These are phyloP conservation scores for Acanthosoma haemorrhoidale DNA, from an alignment of 2,888 invertebrate genomes.

Conservation along the genomic window DNA sequence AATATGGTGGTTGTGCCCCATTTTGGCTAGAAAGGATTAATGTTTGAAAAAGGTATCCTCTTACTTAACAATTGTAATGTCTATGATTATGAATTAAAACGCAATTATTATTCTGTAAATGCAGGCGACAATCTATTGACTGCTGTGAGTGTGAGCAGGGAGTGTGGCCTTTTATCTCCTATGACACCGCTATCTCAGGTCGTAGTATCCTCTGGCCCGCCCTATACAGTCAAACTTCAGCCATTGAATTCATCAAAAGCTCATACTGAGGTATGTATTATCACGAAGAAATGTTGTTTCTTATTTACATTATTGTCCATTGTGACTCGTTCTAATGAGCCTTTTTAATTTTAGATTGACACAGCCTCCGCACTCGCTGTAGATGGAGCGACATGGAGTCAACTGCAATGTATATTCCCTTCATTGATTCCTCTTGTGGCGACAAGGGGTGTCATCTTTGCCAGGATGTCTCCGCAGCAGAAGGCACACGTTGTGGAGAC, in stretches of 20 bases:
- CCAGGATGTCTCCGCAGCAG: constrained; percentile 75
- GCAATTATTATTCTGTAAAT: too few relatives aligned
- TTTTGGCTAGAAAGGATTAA: too few relatives aligned
- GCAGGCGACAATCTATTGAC: constrained; percentile 81
- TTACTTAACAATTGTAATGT: too few relatives aligned
- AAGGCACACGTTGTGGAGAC: constrained; percentile 69
- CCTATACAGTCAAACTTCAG: constrained; percentile 34
- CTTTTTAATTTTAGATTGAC: constrained; percentile 28
- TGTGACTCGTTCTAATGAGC: neutral
- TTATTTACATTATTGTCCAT: neutral
- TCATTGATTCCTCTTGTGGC: constrained; percentile 62
- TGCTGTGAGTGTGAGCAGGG: constrained; percentile 84
- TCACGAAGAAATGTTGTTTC: neutral
- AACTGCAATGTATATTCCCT: constrained; percentile 62
- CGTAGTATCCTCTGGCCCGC: constrained; percentile 45
- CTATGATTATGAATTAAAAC: too few relatives aligned
- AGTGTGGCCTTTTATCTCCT: constrained; percentile 71
- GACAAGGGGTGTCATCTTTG: constrained; percentile 67
- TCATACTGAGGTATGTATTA: constrained; percentile 33
- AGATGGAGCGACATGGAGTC: constrained; percentile 70
- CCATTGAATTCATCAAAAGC: constrained; percentile 32
- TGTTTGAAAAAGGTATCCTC: too few relatives aligned
- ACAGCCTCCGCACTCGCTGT: constrained; percentile 60
- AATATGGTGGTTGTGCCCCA: too few relatives aligned
- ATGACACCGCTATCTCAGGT: constrained; percentile 44